Evolutionary conservation across 2,888 invertebrate species (phyloP).

Genomic region (Ditula angustiorana): DNA sequence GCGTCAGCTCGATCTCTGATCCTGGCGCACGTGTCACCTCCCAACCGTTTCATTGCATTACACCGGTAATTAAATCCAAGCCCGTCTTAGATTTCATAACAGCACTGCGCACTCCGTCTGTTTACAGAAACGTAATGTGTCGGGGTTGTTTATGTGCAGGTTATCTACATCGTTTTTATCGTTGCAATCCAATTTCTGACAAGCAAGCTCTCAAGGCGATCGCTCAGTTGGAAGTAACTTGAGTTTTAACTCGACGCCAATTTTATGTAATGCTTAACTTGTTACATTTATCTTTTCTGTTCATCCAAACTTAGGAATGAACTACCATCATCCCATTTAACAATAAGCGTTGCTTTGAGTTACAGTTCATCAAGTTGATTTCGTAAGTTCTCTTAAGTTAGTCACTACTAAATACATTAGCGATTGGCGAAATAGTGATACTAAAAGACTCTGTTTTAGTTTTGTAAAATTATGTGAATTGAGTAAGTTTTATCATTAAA

Average conservation of each 20-base stretch:
- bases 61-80: slow-evolving; percentile 63
- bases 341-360: background rate
- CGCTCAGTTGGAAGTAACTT: slow-evolving; percentile 1
- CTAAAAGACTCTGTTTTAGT: background rate
- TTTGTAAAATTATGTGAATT: background rate
- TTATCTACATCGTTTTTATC: slow-evolving; percentile 21
- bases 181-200: slow-evolving; percentile 26
- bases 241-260: slow-evolving; percentile 4
- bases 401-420: background rate
- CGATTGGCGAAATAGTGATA: background rate
- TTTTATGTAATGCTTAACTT: background rate
- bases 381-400: background rate
- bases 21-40: slow-evolving; percentile 47
- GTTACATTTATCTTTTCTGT: background rate
- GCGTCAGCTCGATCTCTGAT: slow-evolving; percentile 45
- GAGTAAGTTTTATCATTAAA: slow-evolving; percentile 1
- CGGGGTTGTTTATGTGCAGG: slow-evolving; percentile 11
- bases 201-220: slow-evolving; percentile 6
- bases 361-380: background rate
- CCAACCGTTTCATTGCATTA: slow-evolving; percentile 64
- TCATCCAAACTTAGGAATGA: background rate
- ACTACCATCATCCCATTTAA: background rate
- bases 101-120: slow-evolving; percentile 30
- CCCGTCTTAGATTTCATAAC: slow-evolving; percentile 57
- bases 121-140: slow-evolving; percentile 23